A percentile compares a stretch with the other conserved stretches of the same genome.
These are phyloP conservation scores for Cercopithecus petaurista DNA, from an alignment of 2,797 vertebrate species.

Conservation along the genomic window DNA sequence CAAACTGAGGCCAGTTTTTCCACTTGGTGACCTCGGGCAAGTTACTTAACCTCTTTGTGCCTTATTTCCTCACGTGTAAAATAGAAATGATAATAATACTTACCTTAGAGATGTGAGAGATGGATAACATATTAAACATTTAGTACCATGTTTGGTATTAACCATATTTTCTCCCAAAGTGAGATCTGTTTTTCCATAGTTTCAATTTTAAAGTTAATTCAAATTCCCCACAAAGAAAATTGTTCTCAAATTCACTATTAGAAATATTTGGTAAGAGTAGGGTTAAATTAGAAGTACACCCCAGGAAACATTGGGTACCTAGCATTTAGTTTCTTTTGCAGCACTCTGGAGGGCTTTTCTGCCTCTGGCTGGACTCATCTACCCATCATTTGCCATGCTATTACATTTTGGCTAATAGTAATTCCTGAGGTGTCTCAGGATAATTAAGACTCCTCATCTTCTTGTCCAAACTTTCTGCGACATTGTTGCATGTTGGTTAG, in stretches of 20 bases:
- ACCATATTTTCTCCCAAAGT: not conserved
- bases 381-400: not conserved
- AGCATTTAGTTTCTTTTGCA: not conserved
- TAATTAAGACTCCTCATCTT: not conserved
- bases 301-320: not conserved
- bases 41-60: not conserved
- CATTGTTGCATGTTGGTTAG: conserved; percentile 14
- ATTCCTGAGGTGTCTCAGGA: conserved; percentile 32
- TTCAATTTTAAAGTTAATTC: conserved; percentile 34
- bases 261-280: not conserved
- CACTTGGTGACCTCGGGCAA: not conserved
- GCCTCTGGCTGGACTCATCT: not conserved
- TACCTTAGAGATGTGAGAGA: not conserved
- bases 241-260: conserved; percentile 12
- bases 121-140: not conserved
- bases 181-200: conserved; percentile 15
- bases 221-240: conserved; percentile 23
- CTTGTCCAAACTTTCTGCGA: conserved; percentile 21
- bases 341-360: not conserved
- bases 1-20: not conserved
- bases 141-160: not conserved
- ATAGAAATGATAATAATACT: not conserved
- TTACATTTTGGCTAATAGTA: not conserved
- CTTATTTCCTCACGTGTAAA: not conserved
- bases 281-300: not conserved